Base-by-base conservation (phyloP, 2,113 vertebrate species). In the Cairina moschata region DNA sequence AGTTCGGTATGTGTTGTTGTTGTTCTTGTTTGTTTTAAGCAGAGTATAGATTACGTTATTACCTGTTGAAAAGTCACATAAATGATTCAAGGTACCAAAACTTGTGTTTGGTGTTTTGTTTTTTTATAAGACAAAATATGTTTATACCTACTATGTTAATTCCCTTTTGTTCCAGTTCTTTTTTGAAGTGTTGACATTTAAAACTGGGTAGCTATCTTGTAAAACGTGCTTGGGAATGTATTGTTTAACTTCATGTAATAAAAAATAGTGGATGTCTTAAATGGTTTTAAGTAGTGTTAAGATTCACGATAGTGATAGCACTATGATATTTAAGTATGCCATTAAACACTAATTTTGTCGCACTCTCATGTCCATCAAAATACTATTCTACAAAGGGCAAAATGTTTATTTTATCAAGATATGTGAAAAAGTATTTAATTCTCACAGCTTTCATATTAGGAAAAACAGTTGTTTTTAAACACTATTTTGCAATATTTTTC, bases 261-360 rank as follows among this genome's bases (percentile, higher is more conserved):
- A 31, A 44, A 58, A 82, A 56, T 42, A 84, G 23, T 68, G 87
- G 36, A 69, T 46, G 18, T 96, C 59, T 83, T 93, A 58, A 97
- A 40, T 71, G 4, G 34, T 78, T 93, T 73, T 56, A 75, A 74
- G 54, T 81, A 81, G 31, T 55, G 40, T 42, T 83, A 68, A 67
- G n/a, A 82, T 86, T 50, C 58, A 90, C 32, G 22, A 38, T 74
- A 72, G 60, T 86, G 50, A 78, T 60, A 88, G 40, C 84, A 84
- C 88, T 87, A 88, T 29, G 40, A 23, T 91, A 69, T 93, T 86
- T 48, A 94, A 91, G 83, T 96, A 65, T 75, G 73, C 59, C 90
- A 58, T 63, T 77, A 66, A 90, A 77, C 36, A 46, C 31, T 91
- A 76, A 77, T 85, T 89, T 67, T 76, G 6, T 96, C 90, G 77